Conservation (phyloP, 2,888 invertebrate species). For the Ochropleura plecta region DNA sequence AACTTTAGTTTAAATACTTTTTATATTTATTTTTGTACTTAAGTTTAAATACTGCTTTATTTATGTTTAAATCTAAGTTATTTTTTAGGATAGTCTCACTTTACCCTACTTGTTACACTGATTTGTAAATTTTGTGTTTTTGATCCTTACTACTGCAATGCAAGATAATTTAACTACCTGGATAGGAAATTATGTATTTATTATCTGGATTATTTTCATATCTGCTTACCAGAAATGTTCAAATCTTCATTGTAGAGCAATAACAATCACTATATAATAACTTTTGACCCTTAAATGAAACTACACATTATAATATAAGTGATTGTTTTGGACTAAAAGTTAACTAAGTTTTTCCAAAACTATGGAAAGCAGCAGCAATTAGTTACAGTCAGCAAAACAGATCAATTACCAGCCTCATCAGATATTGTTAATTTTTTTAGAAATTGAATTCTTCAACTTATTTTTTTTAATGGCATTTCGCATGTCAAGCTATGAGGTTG, state of each 20-base stretch:
- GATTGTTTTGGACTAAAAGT: too few relatives aligned
- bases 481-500: too few relatives aligned
- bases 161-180: neutral
- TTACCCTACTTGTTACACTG: neutral
- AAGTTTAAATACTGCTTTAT: constrained; percentile 34
- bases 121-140: constrained; percentile 17
- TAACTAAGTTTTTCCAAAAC: too few relatives aligned
- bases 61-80: constrained; percentile 32
- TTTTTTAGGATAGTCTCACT: neutral
- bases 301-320: too few relatives aligned
- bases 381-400: too few relatives aligned
- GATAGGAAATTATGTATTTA: neutral
- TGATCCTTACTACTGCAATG: neutral
- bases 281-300: too few relatives aligned
- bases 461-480: too few relatives aligned
- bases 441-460: too few relatives aligned
- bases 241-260: neutral
- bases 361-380: too few relatives aligned
- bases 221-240: neutral
- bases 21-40: constrained; percentile 60
- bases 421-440: too few relatives aligned
- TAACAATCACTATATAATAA: neutral
- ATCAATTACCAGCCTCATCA: too few relatives aligned
- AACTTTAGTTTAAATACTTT: constrained; percentile 26
- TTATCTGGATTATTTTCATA: neutral